Evolutionary conservation across 2,113 vertebrate species (phyloP).

Genomic region (Alectura lathami): DNA sequence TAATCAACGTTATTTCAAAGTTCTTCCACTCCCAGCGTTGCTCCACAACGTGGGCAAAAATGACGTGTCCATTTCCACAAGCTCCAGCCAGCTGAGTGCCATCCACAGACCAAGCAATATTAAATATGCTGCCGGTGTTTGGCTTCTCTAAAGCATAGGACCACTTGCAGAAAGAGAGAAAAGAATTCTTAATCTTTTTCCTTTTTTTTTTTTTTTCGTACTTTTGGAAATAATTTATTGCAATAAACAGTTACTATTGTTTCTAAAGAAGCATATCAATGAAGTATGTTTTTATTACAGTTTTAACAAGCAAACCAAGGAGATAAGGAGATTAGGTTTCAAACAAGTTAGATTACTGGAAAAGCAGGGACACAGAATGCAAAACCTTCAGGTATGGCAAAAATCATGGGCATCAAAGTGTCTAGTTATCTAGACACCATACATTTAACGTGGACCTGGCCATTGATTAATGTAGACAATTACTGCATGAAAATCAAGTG

Average conservation of each 20-base stretch:
- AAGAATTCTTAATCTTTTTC: neutral
- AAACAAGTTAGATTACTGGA: neutral
- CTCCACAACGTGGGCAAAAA: slow-evolving; percentile 95
- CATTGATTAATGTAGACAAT: neutral
- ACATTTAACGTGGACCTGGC: neutral
- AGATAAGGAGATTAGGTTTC: neutral
- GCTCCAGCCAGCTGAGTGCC: slow-evolving; percentile 94
- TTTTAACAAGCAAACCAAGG: neutral
- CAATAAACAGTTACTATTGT: neutral
- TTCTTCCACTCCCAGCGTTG: slow-evolving; percentile 96
- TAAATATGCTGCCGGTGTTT: slow-evolving; percentile 91
- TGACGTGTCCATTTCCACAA: slow-evolving; percentile 93
- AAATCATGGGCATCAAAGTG: neutral
- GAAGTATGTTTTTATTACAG: neutral
- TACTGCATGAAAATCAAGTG: neutral
- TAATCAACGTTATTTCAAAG: slow-evolving; percentile 89
- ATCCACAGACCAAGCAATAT: slow-evolving; percentile 90
- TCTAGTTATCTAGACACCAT: neutral
- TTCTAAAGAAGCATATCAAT: neutral
- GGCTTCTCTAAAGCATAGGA: slow-evolving; percentile 96
- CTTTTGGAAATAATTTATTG: neutral
- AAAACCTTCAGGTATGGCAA: neutral
- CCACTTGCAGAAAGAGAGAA: slow-evolving; percentile 80
- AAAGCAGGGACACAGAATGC: neutral
- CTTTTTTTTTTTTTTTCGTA: neutral